These are phyloP conservation scores for Origma solitaria DNA, from an alignment of 2,113 vertebrate genomes.

Conservation along the genomic window DNA sequence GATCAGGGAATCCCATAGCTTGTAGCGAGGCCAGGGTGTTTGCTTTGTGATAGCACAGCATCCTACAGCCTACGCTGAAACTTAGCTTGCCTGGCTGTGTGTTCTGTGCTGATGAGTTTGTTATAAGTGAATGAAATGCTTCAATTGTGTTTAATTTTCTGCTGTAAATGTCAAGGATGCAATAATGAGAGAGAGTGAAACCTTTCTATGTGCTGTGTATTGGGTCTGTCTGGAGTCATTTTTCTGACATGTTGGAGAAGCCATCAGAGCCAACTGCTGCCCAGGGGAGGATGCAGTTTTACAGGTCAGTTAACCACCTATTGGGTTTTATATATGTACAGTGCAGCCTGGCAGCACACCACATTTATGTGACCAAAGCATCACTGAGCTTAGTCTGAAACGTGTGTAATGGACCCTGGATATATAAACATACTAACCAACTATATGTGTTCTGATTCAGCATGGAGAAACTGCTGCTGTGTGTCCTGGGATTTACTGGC, in stretches of 20 bases:
- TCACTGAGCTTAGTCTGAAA: not conserved
- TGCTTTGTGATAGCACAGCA: not conserved
- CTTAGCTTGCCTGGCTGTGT: not conserved
- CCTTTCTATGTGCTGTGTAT: not conserved
- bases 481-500: not conserved
- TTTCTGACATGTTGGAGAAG: conserved; percentile 28
- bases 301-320: conserved; percentile 45
- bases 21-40: not conserved
- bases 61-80: not conserved
- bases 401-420: not conserved
- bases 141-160: conserved; percentile 59
- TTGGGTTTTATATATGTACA: not conserved
- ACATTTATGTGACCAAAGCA: not conserved
- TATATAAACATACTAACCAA: not conserved
- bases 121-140: conserved; percentile 37
- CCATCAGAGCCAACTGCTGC: conserved; percentile 7
- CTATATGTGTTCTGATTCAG: not conserved
- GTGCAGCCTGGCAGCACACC: not conserved
- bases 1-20: not conserved
- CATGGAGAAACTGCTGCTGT: not conserved
- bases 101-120: conserved; percentile 27
- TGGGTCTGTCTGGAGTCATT: conserved; percentile 10
- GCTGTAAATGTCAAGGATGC: conserved; percentile 49
- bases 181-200: conserved; percentile 37
- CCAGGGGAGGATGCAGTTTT: conserved; percentile 22